Evolutionary conservation across 2,888 invertebrate genomes (phyloP).

Genomic region (Pegoplata infirma): DNA sequence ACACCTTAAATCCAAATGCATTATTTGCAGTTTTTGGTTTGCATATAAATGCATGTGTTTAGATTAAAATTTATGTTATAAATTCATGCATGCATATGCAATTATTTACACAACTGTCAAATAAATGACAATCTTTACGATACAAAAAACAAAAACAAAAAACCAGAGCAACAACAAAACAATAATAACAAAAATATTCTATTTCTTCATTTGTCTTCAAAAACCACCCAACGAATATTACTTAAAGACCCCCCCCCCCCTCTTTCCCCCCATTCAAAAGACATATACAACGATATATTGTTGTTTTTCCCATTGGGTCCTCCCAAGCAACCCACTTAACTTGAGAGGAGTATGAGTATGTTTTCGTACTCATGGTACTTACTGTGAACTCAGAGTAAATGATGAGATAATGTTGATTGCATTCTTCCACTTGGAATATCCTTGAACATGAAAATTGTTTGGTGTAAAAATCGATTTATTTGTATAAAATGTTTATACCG

Average conservation of each 20-base stretch:
- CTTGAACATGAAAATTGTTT: conserved; percentile 66
- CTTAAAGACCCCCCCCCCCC: not conserved
- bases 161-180: conserved; percentile 17
- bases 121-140: conserved; percentile 63
- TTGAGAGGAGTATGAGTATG: not conserved
- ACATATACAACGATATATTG: conserved; percentile 3
- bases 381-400: conserved; percentile 50
- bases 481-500: conserved; percentile 34
- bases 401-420: conserved; percentile 60
- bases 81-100: conserved; percentile 60
- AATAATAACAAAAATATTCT: conserved; percentile 25
- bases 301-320: not conserved
- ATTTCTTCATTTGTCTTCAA: conserved; percentile 19
- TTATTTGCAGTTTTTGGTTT: conserved; percentile 13
- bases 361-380: conserved; percentile 18
- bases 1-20: conserved; percentile 36
- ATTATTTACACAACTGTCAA: conserved; percentile 61
- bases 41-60: not conserved
- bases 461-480: conserved; percentile 66
- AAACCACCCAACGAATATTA: not conserved
- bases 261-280: not conserved
- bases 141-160: conserved; percentile 39
- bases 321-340: not conserved
- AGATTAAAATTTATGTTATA: conserved; percentile 59
- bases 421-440: conserved; percentile 64